phyloP scores from a whole-genome alignment of 2,113 vertebrate species.

The Boulengeromyrus knoepffleri region DNA sequence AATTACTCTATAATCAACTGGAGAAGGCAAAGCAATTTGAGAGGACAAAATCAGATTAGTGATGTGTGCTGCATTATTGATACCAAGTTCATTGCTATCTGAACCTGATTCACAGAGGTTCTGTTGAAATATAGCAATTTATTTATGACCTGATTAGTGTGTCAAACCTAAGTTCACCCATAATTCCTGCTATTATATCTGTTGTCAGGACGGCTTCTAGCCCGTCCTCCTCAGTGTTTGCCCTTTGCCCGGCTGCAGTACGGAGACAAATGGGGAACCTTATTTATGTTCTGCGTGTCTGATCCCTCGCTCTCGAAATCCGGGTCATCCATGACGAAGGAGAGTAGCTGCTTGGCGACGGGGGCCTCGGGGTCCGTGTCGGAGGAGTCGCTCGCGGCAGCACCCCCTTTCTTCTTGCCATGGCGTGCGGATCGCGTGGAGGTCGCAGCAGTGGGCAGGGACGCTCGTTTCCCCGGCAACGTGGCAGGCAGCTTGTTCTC shows the following conservation, averaged over 20 bases:
- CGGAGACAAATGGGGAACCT: constrained; percentile 11
- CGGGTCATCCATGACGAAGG: constrained; percentile 79
- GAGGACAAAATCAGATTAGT: not conserved
- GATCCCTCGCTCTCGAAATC: constrained; percentile 72
- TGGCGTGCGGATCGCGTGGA: constrained; percentile 20
- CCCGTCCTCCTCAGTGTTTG: not conserved
- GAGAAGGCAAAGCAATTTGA: not conserved
- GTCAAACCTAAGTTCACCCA: not conserved
- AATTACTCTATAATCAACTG: not conserved
- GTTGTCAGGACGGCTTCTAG: not conserved
- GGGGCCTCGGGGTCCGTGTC: constrained; percentile 72
- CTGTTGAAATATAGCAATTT: not conserved
- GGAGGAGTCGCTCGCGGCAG: constrained; percentile 44
- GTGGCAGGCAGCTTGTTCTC: constrained; percentile 19
- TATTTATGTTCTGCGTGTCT: constrained; percentile 44
- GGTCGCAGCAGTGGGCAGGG: constrained; percentile 3
- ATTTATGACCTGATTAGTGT: not conserved
- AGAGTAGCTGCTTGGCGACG: constrained; percentile 71
- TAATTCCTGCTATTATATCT: not conserved
- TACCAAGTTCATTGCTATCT: not conserved
- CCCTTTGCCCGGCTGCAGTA: not conserved
- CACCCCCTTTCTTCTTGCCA: constrained; percentile 32
- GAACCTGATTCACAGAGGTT: not conserved
- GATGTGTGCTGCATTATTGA: not conserved
- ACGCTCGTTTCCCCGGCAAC: not conserved